Evolutionary conservation across 2,888 invertebrate species (phyloP).

Genomic region (Holacanthella duospinosa): DNA sequence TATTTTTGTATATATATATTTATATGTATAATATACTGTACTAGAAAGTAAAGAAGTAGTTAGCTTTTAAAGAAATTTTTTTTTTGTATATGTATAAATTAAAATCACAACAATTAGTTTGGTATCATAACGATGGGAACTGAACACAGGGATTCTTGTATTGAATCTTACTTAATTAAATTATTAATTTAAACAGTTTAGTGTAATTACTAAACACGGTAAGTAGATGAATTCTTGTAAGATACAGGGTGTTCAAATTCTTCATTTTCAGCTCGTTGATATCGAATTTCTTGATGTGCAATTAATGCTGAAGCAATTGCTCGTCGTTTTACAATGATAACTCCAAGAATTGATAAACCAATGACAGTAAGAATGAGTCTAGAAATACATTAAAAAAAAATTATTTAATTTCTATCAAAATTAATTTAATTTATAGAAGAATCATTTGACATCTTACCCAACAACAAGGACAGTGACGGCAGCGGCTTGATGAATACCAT

Average conservation of each 20-base stretch:
- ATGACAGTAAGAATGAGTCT: constrained; percentile 29
- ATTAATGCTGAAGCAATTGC: constrained; percentile 32
- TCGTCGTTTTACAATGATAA: constrained; percentile 30
- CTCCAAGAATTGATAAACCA: constrained; percentile 27
- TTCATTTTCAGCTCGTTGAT: constrained; percentile 33
- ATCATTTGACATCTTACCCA: constrained; percentile 23
- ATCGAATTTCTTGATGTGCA: constrained; percentile 32
- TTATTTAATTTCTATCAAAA: neutral
- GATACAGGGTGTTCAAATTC: constrained; percentile 19
- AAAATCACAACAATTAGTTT: too few species aligned
- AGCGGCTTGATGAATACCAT: constrained; percentile 12
- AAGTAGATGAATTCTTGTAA: neutral
- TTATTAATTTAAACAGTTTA: too few species aligned
- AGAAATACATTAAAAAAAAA: constrained; percentile 4
- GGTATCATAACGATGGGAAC: too few species aligned
- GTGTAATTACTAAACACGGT: neutral
- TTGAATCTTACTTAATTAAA: too few species aligned
- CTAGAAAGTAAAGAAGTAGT: too few species aligned
- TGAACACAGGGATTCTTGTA: neutral
- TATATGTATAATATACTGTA: too few species aligned
- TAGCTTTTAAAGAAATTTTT: too few species aligned
- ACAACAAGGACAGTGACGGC: constrained; percentile 28
- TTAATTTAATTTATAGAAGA: constrained; percentile 4
- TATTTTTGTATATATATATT: too few species aligned
- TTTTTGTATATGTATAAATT: too few species aligned